Conservation (phyloP, 1,140 invertebrate genomes). For the Polypedilum pembai region DNA sequence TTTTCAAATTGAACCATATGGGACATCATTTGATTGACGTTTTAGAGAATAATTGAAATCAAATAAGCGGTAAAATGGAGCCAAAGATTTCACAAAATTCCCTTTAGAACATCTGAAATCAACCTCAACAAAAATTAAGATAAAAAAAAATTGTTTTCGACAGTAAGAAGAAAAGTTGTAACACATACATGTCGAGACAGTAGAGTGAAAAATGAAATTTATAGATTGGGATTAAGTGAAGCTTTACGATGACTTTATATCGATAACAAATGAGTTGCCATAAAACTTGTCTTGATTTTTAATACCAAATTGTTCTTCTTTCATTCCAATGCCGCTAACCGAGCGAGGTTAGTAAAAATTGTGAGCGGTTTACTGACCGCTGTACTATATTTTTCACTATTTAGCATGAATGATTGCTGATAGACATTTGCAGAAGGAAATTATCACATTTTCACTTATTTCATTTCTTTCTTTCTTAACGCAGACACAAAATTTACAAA, state of each 20-base stretch:
- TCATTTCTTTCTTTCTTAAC: neutral
- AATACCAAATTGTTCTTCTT: conserved; percentile 10
- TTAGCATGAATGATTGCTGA: neutral
- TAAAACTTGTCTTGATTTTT: conserved; percentile 14
- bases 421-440: neutral
- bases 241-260: conserved; percentile 7
- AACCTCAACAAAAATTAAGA: too few species aligned
- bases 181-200: neutral
- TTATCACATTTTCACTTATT: neutral
- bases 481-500: neutral
- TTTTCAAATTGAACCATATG: too few species aligned
- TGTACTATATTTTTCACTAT: neutral
- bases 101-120: too few species aligned
- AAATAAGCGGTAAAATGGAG: too few species aligned
- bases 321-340: neutral
- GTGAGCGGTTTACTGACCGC: neutral
- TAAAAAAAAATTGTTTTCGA: too few species aligned
- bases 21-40: too few species aligned
- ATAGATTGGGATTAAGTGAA: conserved; percentile 12
- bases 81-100: too few species aligned
- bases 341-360: too few species aligned
- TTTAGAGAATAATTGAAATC: too few species aligned
- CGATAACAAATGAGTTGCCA: conserved; percentile 4
- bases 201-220: neutral
- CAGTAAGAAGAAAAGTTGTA: neutral